Evolutionary conservation across 2,888 invertebrate genomes (phyloP), one percentile per base, ranked within the genome.

Genomic region (Entomobrya proxima): DNA sequence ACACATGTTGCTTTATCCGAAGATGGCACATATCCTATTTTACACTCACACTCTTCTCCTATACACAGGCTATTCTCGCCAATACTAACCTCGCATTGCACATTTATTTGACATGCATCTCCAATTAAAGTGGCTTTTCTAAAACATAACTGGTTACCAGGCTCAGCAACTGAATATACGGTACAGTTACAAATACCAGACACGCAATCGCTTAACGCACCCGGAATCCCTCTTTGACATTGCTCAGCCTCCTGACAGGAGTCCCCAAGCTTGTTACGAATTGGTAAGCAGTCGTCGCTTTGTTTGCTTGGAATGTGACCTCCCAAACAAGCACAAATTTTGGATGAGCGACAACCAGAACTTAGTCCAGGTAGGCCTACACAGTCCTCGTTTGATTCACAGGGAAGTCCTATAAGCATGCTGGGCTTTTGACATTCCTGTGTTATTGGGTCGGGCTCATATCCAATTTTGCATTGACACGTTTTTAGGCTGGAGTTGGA

Each of bases 11-110:
- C n/a, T n/a, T n/a, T n/a, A n/a, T n/a, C n/a, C n/a, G n/a, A n/a
- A n/a, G n/a, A n/a, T n/a, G n/a, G n/a, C n/a, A n/a, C n/a, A n/a
- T n/a, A n/a, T n/a, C n/a, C n/a, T n/a, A n/a, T n/a, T n/a, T n/a
- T n/a, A n/a, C n/a, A n/a, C n/a, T n/a, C n/a, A n/a, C n/a, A n/a
- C n/a, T n/a, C n/a, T n/a, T n/a, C n/a, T n/a, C n/a, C n/a, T n/a
- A n/a, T n/a, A n/a, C n/a, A n/a, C n/a, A n/a, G n/a, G n/a, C n/a
- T n/a, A n/a, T n/a, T n/a, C n/a, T n/a, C n/a, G n/a, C n/a, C n/a
- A n/a, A n/a, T n/a, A n/a, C n/a, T n/a, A n/a, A n/a, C 13, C 13
- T 55, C 58, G 55, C 76, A 76, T n/a, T 76, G 58, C 1, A 27
- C 18, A 11, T 21, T n/a, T 9, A 21, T 40, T 13, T n/a, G 9